These are phyloP conservation scores for Brachionus manjavacas DNA, from an alignment of 1,140 invertebrate species.

Conservation along the genomic window DNA sequence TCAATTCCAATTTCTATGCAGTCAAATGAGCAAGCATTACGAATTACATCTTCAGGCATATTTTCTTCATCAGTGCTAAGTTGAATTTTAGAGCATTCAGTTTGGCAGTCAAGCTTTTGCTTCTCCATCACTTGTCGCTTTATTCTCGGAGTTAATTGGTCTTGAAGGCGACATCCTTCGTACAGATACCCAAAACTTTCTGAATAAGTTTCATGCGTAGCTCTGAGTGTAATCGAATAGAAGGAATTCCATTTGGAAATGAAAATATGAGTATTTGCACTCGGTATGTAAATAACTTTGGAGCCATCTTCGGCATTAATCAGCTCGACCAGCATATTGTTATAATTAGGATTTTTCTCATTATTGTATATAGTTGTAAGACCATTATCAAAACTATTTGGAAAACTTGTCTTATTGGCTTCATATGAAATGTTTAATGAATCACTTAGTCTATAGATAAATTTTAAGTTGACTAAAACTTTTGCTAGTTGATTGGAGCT, in stretches of 20 bases:
- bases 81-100: background rate
- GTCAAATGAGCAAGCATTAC: background rate
- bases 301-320: background rate
- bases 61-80: background rate
- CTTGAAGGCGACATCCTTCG: background rate
- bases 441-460: background rate
- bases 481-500: background rate
- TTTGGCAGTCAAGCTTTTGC: background rate
- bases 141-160: background rate
- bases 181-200: background rate
- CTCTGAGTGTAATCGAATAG: background rate
- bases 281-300: background rate
- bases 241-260: background rate
- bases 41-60: background rate
- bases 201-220: background rate
- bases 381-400: background rate
- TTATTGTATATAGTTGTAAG: background rate
- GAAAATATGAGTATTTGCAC: background rate
- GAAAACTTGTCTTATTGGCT: background rate
- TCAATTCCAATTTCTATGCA: background rate
- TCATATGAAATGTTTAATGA: background rate
- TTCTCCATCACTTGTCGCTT: background rate
- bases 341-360: background rate
- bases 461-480: background rate
- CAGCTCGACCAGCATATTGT: background rate